A percentile compares a stretch with the other conserved stretches of the same genome.
phyloP scores from a whole-genome alignment of 2,797 vertebrate genomes.

The Bradypodion ventrale region DNA sequence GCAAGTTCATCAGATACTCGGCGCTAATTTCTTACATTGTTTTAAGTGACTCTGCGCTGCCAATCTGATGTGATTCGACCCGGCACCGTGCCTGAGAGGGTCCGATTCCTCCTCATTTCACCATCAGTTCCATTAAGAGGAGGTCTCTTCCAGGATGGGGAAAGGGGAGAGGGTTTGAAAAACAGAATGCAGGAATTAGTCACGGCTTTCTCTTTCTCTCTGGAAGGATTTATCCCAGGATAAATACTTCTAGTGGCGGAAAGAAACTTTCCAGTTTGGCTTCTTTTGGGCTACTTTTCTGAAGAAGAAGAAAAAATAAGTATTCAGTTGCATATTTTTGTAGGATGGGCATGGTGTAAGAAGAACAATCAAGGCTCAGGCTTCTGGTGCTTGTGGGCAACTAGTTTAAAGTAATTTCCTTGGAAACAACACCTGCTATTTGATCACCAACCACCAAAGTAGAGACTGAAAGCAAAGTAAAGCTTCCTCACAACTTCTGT shows the following conservation, averaged over 20 bases:
- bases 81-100: conserved; percentile 3
- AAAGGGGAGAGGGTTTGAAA: neutral
- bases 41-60: conserved; percentile 74
- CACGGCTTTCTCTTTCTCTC: neutral
- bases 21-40: conserved; percentile 71
- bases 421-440: too few relatives aligned
- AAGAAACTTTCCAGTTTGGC: neutral
- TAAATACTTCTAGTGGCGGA: too few relatives aligned
- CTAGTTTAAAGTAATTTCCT: too few relatives aligned
- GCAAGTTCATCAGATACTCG: conserved; percentile 72
- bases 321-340: neutral
- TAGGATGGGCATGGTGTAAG: too few relatives aligned
- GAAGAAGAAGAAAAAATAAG: neutral
- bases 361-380: neutral
- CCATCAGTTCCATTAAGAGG: conserved; percentile 60
- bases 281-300: neutral
- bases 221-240: neutral
- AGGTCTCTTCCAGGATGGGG: conserved; percentile 49
- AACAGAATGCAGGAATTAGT: neutral
- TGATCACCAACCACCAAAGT: too few relatives aligned
- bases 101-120: conserved; percentile 50
- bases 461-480: too few relatives aligned
- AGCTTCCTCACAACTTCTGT: too few relatives aligned
- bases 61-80: conserved; percentile 71
- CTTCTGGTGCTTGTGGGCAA: too few relatives aligned